A percentile compares a stretch with the other conserved stretches of the same genome.
phyloP scores from a whole-genome alignment of 2,113 vertebrate species.

The Bostrychus sinensis region DNA sequence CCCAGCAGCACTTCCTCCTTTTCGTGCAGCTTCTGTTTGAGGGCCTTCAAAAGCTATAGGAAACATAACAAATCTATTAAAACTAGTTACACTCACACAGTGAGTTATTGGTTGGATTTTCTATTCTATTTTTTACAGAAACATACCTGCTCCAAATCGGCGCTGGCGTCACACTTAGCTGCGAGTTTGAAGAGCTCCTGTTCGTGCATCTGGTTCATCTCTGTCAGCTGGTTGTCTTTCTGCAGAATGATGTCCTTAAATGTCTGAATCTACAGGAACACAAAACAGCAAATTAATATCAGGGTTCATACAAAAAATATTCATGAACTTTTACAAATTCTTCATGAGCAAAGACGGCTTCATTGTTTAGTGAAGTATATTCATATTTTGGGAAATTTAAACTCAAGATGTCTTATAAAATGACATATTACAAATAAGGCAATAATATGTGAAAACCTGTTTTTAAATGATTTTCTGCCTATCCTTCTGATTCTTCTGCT shows the following conservation, averaged over 20 bases:
- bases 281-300: neutral
- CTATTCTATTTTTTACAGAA: neutral
- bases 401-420: no score
- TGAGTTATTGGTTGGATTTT: neutral
- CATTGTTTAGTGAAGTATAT: no score
- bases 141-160: conserved; percentile 89
- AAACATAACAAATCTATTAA: neutral
- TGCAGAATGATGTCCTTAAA: conserved; percentile 87
- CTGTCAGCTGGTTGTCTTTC: conserved; percentile 82
- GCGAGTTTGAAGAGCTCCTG: conserved; percentile 89
- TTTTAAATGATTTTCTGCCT: no score
- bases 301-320: neutral
- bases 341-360: no score
- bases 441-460: no score
- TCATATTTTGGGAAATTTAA: no score
- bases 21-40: conserved; percentile 91
- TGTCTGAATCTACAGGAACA: conserved; percentile 79
- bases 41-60: conserved; percentile 82
- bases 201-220: conserved; percentile 84
- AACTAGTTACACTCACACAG: neutral
- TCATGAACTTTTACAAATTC: no score
- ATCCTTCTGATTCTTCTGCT: no score
- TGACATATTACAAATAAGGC: no score
- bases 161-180: conserved; percentile 88
- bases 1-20: conserved; percentile 91